Percentiles rank a stretch among this genome's conserved stretches.
phyloP scores from a whole-genome alignment of 2,797 vertebrate species.

The Tenualosa thibaudeaui region DNA sequence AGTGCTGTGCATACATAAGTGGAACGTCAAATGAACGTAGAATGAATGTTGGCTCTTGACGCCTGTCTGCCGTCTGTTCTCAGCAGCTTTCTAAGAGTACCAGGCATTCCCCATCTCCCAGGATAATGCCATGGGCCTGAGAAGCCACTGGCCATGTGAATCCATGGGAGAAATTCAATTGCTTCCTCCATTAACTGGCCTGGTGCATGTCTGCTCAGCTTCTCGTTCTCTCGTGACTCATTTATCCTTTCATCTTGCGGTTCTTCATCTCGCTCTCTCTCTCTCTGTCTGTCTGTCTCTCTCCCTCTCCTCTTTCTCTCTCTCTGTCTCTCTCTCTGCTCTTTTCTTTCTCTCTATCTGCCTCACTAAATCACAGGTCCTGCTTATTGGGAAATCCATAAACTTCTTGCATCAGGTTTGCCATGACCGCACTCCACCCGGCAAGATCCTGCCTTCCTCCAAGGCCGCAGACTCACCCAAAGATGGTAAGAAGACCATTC shows the following conservation, averaged over 20 bases:
- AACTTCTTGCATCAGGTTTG: constrained; percentile 99
- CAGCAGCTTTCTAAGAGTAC: not conserved
- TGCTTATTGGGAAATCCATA: constrained; percentile 97
- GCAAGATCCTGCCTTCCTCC: constrained; percentile 85
- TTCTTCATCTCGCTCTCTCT: not conserved
- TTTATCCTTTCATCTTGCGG: not conserved
- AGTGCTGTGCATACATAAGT: no score
- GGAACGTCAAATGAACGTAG: no score
- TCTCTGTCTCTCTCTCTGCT: not conserved
- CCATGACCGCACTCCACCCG: constrained; percentile 88
- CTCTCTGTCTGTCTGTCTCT: no score
- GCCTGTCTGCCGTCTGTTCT: not conserved
- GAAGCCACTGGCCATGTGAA: not conserved
- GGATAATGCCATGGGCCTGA: not conserved
- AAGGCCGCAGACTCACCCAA: constrained; percentile 86
- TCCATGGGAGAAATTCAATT: not conserved
- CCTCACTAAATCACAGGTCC: constrained; percentile 75
- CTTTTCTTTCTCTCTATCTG: not conserved
- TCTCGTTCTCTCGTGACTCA: not conserved
- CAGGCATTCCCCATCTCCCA: not conserved
- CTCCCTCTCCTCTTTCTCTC: no score
- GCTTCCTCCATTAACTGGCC: not conserved
- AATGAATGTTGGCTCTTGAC: no score
- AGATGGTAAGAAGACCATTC: constrained; percentile 76
- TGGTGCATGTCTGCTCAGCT: not conserved